These are phyloP conservation scores for Penelope pileata DNA, from an alignment of 2,113 vertebrate species.

Conservation along the genomic window DNA sequence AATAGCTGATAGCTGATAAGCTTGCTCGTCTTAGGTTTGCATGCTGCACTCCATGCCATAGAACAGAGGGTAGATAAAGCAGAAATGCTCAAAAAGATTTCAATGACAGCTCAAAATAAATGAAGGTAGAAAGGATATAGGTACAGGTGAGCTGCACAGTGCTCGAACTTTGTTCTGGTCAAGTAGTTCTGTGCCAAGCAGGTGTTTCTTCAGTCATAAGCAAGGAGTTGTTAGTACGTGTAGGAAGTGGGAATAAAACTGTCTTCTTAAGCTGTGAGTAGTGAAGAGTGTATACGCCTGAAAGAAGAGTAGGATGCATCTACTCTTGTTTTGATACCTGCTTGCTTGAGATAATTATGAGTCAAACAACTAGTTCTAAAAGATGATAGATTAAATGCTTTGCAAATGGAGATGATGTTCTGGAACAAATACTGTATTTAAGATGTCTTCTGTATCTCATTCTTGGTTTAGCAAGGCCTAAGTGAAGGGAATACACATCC, in stretches of 20 bases:
- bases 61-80: background rate
- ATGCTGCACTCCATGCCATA: background rate
- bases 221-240: background rate
- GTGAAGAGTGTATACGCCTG: background rate
- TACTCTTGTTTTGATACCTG: background rate
- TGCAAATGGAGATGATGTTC: background rate
- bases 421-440: background rate
- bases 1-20: background rate
- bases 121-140: background rate
- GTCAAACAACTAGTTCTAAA: background rate
- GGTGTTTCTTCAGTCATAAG: background rate
- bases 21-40: background rate
- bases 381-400: background rate
- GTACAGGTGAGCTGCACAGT: background rate
- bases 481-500: background rate
- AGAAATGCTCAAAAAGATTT: background rate
- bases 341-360: background rate
- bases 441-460: background rate
- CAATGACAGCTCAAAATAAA: background rate
- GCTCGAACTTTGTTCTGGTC: background rate
- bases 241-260: background rate
- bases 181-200: background rate
- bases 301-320: background rate
- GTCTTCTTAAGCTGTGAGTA: background rate
- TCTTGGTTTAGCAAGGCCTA: background rate